A percentile compares a stretch with the other conserved stretches of the same genome.
These are phyloP conservation scores for Anoplophora glabripennis DNA, from an alignment of 1,140 invertebrate genomes.

Conservation along the genomic window DNA sequence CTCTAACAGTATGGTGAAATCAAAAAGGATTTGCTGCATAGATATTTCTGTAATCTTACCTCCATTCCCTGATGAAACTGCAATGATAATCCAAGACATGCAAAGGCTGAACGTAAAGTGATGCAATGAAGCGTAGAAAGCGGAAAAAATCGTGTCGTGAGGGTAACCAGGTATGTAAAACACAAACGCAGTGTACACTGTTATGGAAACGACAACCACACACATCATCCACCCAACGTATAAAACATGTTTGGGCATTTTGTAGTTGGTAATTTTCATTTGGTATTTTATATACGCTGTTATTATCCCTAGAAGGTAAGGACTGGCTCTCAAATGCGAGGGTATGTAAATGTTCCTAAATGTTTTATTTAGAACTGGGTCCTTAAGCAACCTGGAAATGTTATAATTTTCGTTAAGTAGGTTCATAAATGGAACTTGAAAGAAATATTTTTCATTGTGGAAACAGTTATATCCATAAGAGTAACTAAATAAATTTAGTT, in stretches of 20 bases:
- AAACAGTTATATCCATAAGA: too few relatives aligned
- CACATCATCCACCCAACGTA: conserved; percentile 39
- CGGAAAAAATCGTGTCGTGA: conserved; percentile 58
- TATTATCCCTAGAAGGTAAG: conserved; percentile 62
- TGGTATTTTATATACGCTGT: conserved; percentile 60
- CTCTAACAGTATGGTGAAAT: too few relatives aligned
- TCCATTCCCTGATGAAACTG: conserved; percentile 26
- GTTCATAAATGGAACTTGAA: too few relatives aligned
- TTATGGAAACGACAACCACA: conserved; percentile 35
- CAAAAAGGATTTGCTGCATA: too few relatives aligned
- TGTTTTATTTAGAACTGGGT: conserved; percentile 59
- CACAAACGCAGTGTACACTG: conserved; percentile 57
- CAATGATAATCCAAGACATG: conserved; percentile 68
- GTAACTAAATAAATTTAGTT: too few relatives aligned
- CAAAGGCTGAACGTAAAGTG: conserved; percentile 63
- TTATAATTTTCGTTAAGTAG: not conserved
- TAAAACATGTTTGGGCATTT: conserved; percentile 20
- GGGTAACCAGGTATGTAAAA: conserved; percentile 61
- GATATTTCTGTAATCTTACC: too few relatives aligned
- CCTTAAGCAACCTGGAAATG: conserved; percentile 58
- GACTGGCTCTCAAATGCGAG: conserved; percentile 65
- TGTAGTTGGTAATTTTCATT: conserved; percentile 56
- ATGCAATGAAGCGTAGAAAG: conserved; percentile 63
- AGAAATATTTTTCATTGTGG: too few relatives aligned
- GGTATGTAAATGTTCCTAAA: conserved; percentile 65